A percentile compares a stretch with the other conserved stretches of the same genome.
Conservation (phyloP, 2,888 invertebrate species). For the Myopa tessellatipennis region DNA sequence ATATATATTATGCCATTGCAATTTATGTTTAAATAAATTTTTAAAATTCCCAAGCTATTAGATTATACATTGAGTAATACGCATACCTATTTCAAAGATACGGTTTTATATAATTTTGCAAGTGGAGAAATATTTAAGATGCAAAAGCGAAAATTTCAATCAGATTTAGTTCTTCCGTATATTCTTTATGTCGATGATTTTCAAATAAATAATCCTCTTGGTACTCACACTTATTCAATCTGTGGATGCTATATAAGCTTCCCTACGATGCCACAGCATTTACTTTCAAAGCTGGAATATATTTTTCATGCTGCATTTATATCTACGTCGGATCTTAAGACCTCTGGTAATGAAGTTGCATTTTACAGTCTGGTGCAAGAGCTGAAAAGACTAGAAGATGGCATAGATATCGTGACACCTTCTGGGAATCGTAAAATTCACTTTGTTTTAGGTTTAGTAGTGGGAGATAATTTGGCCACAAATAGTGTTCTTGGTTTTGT, state of each 20-base stretch:
- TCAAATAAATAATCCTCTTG: constrained; percentile 40
- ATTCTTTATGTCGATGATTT: constrained; percentile 39
- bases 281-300: constrained; percentile 46
- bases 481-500: too few species aligned
- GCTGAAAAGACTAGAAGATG: constrained; percentile 43
- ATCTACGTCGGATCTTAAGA: constrained; percentile 43
- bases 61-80: too few species aligned
- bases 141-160: background rate
- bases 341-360: constrained; percentile 43
- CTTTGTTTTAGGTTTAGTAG: too few species aligned
- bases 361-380: constrained; percentile 45
- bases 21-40: too few species aligned
- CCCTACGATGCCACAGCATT: constrained; percentile 45
- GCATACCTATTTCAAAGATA: too few species aligned
- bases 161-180: constrained; percentile 35
- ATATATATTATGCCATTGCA: too few species aligned
- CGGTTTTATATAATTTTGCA: too few species aligned
- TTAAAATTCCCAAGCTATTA: too few species aligned
- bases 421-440: too few species aligned
- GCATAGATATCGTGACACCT: constrained; percentile 18
- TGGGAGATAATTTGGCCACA: too few species aligned
- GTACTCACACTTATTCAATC: constrained; percentile 33
- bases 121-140: too few species aligned
- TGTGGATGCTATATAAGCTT: constrained; percentile 36
- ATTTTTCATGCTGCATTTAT: constrained; percentile 47